Percentiles rank a stretch among this genome's conserved stretches.
These are phyloP conservation scores for Salpingus planirostris DNA, from an alignment of 2,888 invertebrate species.

Conservation along the genomic window DNA sequence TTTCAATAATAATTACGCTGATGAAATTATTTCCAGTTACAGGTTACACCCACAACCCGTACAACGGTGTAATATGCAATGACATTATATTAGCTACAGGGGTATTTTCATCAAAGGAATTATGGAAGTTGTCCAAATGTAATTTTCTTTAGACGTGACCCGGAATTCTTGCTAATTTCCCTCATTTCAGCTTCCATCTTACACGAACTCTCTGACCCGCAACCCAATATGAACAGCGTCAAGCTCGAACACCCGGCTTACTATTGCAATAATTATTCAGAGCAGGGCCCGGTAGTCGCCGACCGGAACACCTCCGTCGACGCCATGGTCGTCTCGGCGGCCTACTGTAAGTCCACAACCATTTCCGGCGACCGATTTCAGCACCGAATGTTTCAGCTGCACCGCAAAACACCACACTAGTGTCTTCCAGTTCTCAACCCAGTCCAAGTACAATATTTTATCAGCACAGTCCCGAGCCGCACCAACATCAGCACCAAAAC, in stretches of 20 bases:
- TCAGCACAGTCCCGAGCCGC: slow-evolving; percentile 46
- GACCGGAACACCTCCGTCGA: slow-evolving; percentile 40
- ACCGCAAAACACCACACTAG: slow-evolving; percentile 44
- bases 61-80: slow-evolving; percentile 97
- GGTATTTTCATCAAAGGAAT: slow-evolving; percentile 98
- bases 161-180: slow-evolving; percentile 19
- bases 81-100: slow-evolving; percentile 99
- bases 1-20: slow-evolving; percentile 7
- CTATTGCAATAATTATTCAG: slow-evolving; percentile 74
- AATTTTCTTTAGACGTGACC: slow-evolving; percentile 23
- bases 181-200: slow-evolving; percentile 78
- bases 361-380: slow-evolving; percentile 1
- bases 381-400: slow-evolving; percentile 37
- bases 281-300: slow-evolving; percentile 52
- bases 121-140: slow-evolving; percentile 94
- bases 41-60: slow-evolving; percentile 89
- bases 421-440: slow-evolving; percentile 47
- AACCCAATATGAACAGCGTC: slow-evolving; percentile 58
- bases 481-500: slow-evolving; percentile 45
- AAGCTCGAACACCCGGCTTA: slow-evolving; percentile 76
- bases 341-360: slow-evolving; percentile 70
- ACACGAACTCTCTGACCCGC: slow-evolving; percentile 74
- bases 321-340: slow-evolving; percentile 65
- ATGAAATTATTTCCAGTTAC: slow-evolving; percentile 35
- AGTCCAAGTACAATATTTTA: slow-evolving; percentile 50